Base-by-base conservation (phyloP, 2,797 vertebrate species). In the Nothura maculosa region DNA sequence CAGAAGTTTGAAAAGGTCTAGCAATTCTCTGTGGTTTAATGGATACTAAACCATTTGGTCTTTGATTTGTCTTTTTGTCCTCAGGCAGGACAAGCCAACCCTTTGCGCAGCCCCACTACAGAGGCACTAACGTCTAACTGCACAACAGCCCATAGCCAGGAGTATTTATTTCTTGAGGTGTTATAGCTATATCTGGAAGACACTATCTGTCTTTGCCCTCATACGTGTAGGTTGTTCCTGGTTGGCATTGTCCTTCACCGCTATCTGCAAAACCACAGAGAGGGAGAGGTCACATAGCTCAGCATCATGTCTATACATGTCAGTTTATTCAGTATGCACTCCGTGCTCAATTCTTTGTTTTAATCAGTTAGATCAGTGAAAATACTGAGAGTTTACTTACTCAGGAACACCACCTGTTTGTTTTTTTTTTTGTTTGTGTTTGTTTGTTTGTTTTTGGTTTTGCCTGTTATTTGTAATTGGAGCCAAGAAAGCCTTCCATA, bases 361-460 rank as follows among this genome's bases (percentile, higher is more conserved):
- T 94, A 92, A 92, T 92, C 87, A 87, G 85, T 93, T 83, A 91
- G 74, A 89, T 89, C 89, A 94, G 78, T 91, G 74, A 79, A 89
- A 66, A 28, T 57, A 70, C 74, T 63, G 64, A 89, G 74, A 73
- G 47, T 94, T 94, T 93, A 75, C 76, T 94, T 94, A 75, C 76
- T 78, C 80, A 93, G 61, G 82, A 82, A 91, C 92, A 92, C 90
- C 93, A 90, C 90, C 94, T 92, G 81, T 70, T 14, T 45, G 32
- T 48, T 47, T 21, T 47, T 47, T 47, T 21, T 8, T 47, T 47
- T 40, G 68, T 86, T 38, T 0, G 13, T 5, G 13, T 5, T 5
- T 7, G 10, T 24, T 42, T 86, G 85, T 94, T 90, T 57, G 74
- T 93, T 94, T 85, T 85, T 82, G 93, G 73, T 30, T 87, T 82